phyloP scores from a whole-genome alignment of 2,113 vertebrate species.

The Anser brachyrhynchus region DNA sequence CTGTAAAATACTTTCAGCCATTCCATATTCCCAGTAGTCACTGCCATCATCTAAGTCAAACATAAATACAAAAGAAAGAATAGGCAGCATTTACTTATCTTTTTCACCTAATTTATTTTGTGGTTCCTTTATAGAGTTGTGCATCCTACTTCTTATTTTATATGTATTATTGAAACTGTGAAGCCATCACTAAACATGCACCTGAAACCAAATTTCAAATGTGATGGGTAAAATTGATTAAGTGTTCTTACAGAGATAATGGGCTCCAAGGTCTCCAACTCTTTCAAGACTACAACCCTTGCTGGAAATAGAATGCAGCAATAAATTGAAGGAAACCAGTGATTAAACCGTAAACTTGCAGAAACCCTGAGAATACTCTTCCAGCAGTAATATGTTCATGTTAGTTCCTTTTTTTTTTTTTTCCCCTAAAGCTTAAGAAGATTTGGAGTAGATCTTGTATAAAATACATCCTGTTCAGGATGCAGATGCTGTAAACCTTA shows the following conservation, averaged over 20 bases:
- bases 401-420: background rate
- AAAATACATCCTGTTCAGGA: background rate
- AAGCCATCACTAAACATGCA: background rate
- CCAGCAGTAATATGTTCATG: background rate
- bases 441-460: background rate
- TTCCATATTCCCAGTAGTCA: background rate
- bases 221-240: conserved; percentile 31
- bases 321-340: conserved; percentile 10
- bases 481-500: background rate
- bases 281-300: conserved; percentile 18
- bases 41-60: background rate
- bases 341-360: background rate
- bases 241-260: background rate
- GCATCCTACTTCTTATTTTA: background rate
- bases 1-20: background rate
- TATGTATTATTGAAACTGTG: background rate
- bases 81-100: background rate
- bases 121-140: background rate
- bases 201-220: conserved; percentile 7
- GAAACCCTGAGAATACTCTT: background rate
- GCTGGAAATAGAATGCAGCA: conserved; percentile 39
- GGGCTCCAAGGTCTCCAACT: conserved; percentile 30
- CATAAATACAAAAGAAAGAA: background rate
- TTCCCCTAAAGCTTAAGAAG: background rate
- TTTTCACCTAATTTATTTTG: background rate